Evolutionary conservation across 1,140 invertebrate genomes (phyloP), one percentile per base, ranked within the genome.

Genomic region (Lineus longissimus): DNA sequence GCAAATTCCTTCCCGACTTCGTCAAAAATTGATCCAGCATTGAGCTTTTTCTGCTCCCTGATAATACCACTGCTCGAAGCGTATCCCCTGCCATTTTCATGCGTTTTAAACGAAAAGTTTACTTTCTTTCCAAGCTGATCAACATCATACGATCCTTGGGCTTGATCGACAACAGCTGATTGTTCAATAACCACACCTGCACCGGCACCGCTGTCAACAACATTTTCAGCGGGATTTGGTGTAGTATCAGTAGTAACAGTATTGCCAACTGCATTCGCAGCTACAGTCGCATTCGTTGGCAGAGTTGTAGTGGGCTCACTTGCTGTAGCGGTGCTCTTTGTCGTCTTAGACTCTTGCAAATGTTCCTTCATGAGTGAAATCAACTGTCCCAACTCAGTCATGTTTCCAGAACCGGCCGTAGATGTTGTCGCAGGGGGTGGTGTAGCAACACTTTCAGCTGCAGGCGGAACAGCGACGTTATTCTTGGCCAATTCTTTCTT

Each of bases 291-390:
- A 27, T 4, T 51, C n/a, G 40, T 51, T n/a, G 6, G 6, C 19
- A 51, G 4, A 7, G n/a, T 51, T 19, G n/a, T 7, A 6, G 47
- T 19, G n/a, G n/a, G 47, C 25, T 51, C 6, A 4, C 9, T 51
- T 51, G 47, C 40, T 13, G 4, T 27, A 27, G n/a, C 47, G 6
- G 6, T n/a, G 47, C 4, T 51, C 6, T n/a, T 51, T 23, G 6
- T 19, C 6, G 4, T 51, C 33, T 7, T 7, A n/a, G 47, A 4
- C n/a, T 51, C 47, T 51, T 51, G 6, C 25, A 51, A n/a, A 15
- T 51, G 47, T 51, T 51, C n/a, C n/a, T 51, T 51, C 47, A 51
- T 51, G 6, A 51, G 47, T 51, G 47, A 51, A 51, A 51, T 51
- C 47, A 51, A 51, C n/a, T 51, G 6, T 4, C 47, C 47, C 19